Base-by-base conservation (phyloP, 2,797 vertebrate genomes). In the Pseudochirops cupreus region DNA sequence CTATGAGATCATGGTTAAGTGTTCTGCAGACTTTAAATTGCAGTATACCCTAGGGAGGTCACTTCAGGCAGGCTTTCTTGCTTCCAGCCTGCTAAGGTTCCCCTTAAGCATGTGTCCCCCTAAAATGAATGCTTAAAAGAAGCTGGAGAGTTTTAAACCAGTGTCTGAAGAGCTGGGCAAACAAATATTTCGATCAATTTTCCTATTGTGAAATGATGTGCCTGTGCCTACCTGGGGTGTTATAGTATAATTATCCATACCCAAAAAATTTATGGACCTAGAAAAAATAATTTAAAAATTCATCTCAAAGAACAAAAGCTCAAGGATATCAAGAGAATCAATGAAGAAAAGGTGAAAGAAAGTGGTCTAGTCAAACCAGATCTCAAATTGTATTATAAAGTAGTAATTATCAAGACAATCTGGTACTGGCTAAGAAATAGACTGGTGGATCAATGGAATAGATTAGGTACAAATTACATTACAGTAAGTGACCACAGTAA, bases 171-270 rank as follows among this genome's bases (percentile, higher is more conserved):
- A 46, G 9, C 74, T 46, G n/a, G 12, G 33, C 5, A n/a, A n/a
- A 5, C 33, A 67, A 21, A 82, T 24, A 26, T 46, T 46, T 82
- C 39, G 4, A 46, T 82, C 39, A 82, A 31, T 82, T 46, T 82
- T 46, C 39, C 39, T 46, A 26, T 46, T 82, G 21, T 82, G 46
- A 82, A 82, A 82, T 82, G 18, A 46, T 6, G 1, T 46, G 24
- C 67, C 21, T 24, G 21, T 46, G 39, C 39, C 46, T 82, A 82
- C 74, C 74, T 82, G 39, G 7, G 39, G 21, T 46, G 33, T 67
- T 16, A 16, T 67, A 24, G 46, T 26, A 21, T 46, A 92, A 89
- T 96, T 57, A 92, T 59, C 56, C 62, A 93, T 67, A 67, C n/a
- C 33, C 18, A n/a, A n/a, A 67, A n/a, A 67, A 18, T n/a, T n/a